Evolutionary conservation across 1,140 invertebrate genomes (phyloP), one percentile per base, ranked within the genome.

Genomic region (Microvelia longipes): DNA sequence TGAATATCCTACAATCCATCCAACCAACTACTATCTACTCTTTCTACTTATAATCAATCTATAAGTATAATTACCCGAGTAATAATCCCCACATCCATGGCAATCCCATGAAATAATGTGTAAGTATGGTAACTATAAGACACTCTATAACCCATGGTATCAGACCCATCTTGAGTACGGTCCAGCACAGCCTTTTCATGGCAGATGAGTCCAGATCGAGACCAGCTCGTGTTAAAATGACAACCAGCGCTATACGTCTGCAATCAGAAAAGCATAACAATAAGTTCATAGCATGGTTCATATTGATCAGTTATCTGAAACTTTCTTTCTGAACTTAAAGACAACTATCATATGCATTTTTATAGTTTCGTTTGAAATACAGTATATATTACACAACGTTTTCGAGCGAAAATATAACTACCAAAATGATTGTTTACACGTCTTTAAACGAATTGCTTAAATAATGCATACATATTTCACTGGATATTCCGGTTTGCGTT

Each of bases 191-290:
- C 75, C 88, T 88, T 77, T 87, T 88, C 76, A 98, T 83, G 11
- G 91, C 92, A 65, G 82, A 78, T 1, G 93, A 90, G 79, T 98
- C 93, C 72, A 98, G 83, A 76, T 95, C 93, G 74, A 98, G 82
- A 2, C 96, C 96, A 72, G 95, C 96, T 81, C 94, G 83, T 29
- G 90, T 90, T 73, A 98, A 81, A 76, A 98, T 97, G 66, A 98
- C 90, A 5, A 92, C 90, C 74, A 98, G 82, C 13, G 94, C 93
- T 70, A 94, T 86, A 82, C 91, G 91, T 78, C 94, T 93, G 81
- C 64, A 84, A 83, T 73, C 71, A 30, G n/a, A n/a, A n/a, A n/a
- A n/a, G n/a, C n/a, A n/a, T n/a, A n/a, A n/a, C n/a, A n/a, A n/a
- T n/a, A 77, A 75, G 61, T 28, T 28, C 5, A 68, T n/a, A n/a